These are phyloP conservation scores for Heteromurus nitidus DNA, from an alignment of 2,888 invertebrate genomes.

Conservation along the genomic window DNA sequence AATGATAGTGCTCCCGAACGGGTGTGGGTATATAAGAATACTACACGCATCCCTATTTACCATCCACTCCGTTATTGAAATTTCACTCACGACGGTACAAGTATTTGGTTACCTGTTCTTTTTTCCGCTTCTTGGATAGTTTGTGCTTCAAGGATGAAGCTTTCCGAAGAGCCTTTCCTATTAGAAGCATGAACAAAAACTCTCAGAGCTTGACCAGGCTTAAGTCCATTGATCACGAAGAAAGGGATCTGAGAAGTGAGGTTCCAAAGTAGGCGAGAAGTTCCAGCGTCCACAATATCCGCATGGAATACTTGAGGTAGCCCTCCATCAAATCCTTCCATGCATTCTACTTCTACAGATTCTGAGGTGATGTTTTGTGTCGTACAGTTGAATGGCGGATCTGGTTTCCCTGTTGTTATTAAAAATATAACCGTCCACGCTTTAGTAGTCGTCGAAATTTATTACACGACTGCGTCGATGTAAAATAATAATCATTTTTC, in stretches of 20 bases:
- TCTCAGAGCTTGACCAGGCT: conserved; percentile 86
- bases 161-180: conserved; percentile 87
- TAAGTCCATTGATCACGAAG: conserved; percentile 86
- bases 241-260: conserved; percentile 83
- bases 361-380: conserved; percentile 86
- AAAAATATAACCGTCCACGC: background rate
- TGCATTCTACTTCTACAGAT: conserved; percentile 84
- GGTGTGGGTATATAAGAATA: no score
- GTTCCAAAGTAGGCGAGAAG: conserved; percentile 81
- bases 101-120: conserved; percentile 81
- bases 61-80: conserved; percentile 9
- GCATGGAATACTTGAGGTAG: conserved; percentile 82
- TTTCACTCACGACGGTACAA: background rate
- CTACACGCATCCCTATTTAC: no score
- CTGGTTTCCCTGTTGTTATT: conserved; percentile 81
- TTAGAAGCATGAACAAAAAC: conserved; percentile 89
- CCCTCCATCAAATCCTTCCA: conserved; percentile 86
- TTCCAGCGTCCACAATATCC: conserved; percentile 84
- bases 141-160: conserved; percentile 82
- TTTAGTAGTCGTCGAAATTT: no score
- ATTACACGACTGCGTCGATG: background rate
- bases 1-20: no score
- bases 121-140: conserved; percentile 86
- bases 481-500: background rate
- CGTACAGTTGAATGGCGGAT: conserved; percentile 86